A percentile compares a stretch with the other conserved stretches of the same genome.
phyloP scores from a whole-genome alignment of 2,888 invertebrate species.

The Microchrysa polita region DNA sequence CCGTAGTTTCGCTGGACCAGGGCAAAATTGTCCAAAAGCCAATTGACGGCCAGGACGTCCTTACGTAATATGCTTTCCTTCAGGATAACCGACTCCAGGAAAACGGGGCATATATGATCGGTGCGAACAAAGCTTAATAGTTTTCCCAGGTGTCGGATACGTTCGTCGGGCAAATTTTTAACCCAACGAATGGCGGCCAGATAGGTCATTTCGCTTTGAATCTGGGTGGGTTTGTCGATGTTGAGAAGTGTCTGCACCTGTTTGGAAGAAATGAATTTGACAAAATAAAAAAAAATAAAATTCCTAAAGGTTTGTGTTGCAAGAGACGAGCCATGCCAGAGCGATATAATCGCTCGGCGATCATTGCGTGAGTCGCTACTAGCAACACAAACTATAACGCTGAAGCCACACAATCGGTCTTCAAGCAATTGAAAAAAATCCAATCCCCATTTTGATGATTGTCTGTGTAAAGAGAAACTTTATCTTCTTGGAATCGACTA shows the following conservation, averaged over 20 bases:
- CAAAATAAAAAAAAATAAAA: too few relatives aligned
- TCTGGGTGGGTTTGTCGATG: not conserved
- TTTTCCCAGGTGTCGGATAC: not conserved
- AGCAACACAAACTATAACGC: too few relatives aligned
- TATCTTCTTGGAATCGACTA: too few relatives aligned
- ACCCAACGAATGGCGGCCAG: slow-evolving; percentile 11
- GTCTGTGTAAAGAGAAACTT: too few relatives aligned
- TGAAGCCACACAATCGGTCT: too few relatives aligned
- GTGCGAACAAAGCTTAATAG: not conserved
- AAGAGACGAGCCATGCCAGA: too few relatives aligned
- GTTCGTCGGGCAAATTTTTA: not conserved
- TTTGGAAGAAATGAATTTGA: too few relatives aligned
- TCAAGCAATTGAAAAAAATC: too few relatives aligned
- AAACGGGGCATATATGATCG: not conserved
- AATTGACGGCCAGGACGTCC: not conserved
- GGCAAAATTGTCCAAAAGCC: slow-evolving; percentile 26
- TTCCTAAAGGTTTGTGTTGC: too few relatives aligned
- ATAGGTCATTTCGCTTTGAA: slow-evolving; percentile 4
- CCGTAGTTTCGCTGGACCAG: slow-evolving; percentile 12
- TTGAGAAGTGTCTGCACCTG: not conserved
- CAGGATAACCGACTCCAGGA: slow-evolving; percentile 11
- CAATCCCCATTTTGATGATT: too few relatives aligned
- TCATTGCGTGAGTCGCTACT: too few relatives aligned
- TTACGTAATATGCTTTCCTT: slow-evolving; percentile 13
- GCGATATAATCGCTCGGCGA: too few relatives aligned